Conservation (phyloP, 2,113 vertebrate species). For the Sisor rabdophorus region DNA sequence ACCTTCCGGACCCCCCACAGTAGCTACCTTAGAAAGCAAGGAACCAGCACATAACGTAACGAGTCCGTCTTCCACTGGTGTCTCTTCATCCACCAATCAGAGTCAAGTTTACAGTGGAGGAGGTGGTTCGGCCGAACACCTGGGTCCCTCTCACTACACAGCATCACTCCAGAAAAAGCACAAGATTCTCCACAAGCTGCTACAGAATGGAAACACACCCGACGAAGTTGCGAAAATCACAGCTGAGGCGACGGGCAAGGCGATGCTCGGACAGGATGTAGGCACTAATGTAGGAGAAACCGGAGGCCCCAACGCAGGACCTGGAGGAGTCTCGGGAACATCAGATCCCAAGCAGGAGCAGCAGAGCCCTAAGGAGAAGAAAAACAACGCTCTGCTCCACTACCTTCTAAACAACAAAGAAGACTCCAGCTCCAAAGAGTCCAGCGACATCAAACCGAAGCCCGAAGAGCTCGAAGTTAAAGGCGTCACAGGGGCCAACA, state of each 20-base stretch:
- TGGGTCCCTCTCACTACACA: conserved; percentile 66
- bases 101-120: conserved; percentile 54
- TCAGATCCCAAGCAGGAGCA: conserved; percentile 82
- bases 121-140: conserved; percentile 66
- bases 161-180: conserved; percentile 89
- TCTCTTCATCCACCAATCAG: conserved; percentile 81
- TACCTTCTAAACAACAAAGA: conserved; percentile 94
- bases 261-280: conserved; percentile 63
- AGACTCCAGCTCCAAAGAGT: conserved; percentile 71
- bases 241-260: conserved; percentile 92
- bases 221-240: conserved; percentile 97
- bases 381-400: conserved; percentile 84
- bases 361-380: conserved; percentile 80
- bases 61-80: conserved; percentile 86
- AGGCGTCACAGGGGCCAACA: conserved; percentile 55
- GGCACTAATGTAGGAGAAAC: conserved; percentile 70
- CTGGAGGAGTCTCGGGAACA: conserved; percentile 53
- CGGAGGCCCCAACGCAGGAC: conserved; percentile 40
- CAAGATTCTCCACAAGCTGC: conserved; percentile 93
- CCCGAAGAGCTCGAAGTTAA: conserved; percentile 78
- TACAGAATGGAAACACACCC: conserved; percentile 94
- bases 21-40: conserved; percentile 74
- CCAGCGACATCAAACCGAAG: conserved; percentile 82
- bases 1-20: conserved; percentile 52
- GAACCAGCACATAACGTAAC: conserved; percentile 76